Conservation (phyloP, 2,113 vertebrate genomes). For the Phocoena phocoena region DNA sequence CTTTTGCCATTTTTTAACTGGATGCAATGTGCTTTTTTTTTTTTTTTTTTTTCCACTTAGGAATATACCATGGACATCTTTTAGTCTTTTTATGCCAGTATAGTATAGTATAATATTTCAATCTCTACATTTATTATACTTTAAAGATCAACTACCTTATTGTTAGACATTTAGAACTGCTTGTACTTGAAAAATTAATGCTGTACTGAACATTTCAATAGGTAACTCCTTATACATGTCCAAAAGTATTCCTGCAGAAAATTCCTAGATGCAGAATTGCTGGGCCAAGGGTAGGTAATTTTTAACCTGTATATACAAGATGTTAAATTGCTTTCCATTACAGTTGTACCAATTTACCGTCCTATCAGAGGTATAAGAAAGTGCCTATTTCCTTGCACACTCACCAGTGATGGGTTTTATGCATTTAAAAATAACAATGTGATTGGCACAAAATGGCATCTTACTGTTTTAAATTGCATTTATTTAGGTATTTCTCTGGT, state of each 20-base stretch:
- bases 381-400: neutral
- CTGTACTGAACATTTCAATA: neutral
- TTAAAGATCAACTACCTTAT: neutral
- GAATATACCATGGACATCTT: neutral
- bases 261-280: neutral
- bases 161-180: neutral
- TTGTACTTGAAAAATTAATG: neutral
- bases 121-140: neutral
- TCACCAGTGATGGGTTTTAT: neutral
- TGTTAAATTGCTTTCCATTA: conserved; percentile 18
- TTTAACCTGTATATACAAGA: neutral
- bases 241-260: neutral
- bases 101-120: neutral
- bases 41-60: neutral
- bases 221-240: neutral
- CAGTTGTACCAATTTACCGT: neutral
- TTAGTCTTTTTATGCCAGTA: neutral
- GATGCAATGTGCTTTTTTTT: neutral
- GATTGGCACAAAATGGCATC: neutral
- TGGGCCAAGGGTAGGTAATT: neutral
- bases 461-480: neutral
- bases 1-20: neutral
- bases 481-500: neutral
- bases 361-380: neutral
- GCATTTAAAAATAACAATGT: neutral